Evolutionary conservation across 2,888 invertebrate genomes (phyloP), one percentile per base, ranked within the genome.

Genomic region (Polyploca ridens): DNA sequence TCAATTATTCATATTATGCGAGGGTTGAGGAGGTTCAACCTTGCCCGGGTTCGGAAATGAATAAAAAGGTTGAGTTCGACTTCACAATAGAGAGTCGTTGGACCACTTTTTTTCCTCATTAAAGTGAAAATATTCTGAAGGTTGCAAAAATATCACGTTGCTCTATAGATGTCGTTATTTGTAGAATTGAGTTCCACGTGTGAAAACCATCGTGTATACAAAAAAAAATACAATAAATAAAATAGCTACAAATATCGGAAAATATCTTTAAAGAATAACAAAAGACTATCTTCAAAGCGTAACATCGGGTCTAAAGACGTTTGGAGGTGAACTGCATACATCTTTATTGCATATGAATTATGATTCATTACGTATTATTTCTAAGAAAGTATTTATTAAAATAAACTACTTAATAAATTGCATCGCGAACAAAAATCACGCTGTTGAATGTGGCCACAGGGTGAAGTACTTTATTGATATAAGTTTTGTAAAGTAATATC

Each of bases 21-120:
- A n/a, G 19, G 19, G 54, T 19, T 3, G 19, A 66, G 64, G 38
- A 64, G 66, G 64, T 69, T 69, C 69, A 68, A 58, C 66, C 59
- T 71, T 63, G 58, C 64, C 59, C 46, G 64, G 67, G 71, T 72
- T 70, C 68, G 69, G 72, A 73, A 71, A 71, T 67, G 70, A 73
- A 74, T 74, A 69, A 80, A 81, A 76, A 81, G 86, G 85, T 84
- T 82, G 75, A 85, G 84, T 75, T 75, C 62, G 66, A 62, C 66
- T 71, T 62, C 67, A 85, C 82, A 84, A 84, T 79, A 68, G 76
- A 65, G 69, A 66, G 70, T 62, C 63, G 69, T 66, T 54, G 68
- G 64, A 68, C 63, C 65, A 71, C 70, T 73, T 68, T 72, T 72
- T 73, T 35, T 27, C 70, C 81, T 84, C 82, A 82, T 84, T 81